A percentile compares a stretch with the other conserved stretches of the same genome.
Conservation (phyloP, 2,113 vertebrate genomes). For the Falco punctatus region DNA sequence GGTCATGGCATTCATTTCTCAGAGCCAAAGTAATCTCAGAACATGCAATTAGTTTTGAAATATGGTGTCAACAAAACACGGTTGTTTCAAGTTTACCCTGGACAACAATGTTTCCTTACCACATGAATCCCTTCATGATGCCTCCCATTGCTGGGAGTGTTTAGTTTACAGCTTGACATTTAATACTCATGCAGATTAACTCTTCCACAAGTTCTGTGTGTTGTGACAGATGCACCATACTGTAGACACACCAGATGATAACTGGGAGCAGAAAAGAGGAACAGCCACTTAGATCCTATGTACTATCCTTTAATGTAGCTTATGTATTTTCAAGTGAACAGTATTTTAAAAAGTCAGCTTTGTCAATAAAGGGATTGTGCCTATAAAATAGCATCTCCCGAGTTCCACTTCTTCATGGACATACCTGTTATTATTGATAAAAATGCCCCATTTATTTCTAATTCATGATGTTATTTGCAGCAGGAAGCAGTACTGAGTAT, state of each 20-base stretch:
- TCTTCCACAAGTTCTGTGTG: not conserved
- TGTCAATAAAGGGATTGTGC: not conserved
- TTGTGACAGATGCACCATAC: not conserved
- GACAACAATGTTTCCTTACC: not conserved
- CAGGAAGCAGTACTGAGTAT: not conserved
- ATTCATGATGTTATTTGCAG: not conserved
- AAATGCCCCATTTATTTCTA: not conserved
- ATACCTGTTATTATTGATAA: not conserved
- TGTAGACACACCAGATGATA: not conserved
- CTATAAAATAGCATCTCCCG: not conserved
- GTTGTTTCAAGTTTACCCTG: not conserved
- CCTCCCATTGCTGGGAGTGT: not conserved
- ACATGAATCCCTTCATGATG: not conserved
- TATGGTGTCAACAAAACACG: not conserved
- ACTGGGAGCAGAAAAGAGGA: not conserved
- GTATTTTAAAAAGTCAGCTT: not conserved
- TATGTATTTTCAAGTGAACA: not conserved
- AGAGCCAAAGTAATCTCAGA: not conserved
- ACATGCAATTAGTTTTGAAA: slow-evolving; percentile 19
- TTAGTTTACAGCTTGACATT: not conserved
- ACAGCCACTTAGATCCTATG: not conserved
- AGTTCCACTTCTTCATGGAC: not conserved
- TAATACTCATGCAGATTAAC: not conserved
- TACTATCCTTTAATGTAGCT: not conserved
- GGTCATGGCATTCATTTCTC: not conserved